Evolutionary conservation across 2,113 vertebrate genomes (phyloP).

Genomic region (Neolamprologus sp.): DNA sequence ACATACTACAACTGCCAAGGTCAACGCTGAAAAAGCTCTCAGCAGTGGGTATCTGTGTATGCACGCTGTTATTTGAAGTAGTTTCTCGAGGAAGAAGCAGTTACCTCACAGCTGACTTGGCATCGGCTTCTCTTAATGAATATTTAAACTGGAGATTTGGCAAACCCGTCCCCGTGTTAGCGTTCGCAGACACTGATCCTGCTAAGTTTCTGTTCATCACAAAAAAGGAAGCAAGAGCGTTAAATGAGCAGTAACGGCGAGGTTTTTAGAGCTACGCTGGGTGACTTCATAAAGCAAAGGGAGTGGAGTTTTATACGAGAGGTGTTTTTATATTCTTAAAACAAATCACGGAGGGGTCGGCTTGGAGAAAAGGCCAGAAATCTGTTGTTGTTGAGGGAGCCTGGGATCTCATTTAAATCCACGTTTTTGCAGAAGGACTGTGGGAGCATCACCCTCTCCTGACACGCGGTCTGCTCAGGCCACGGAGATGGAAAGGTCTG

Average conservation of each 20-base stretch:
- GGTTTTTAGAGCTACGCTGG: not conserved
- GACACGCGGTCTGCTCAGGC: not conserved
- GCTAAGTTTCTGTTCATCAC: not conserved
- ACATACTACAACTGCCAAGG: not conserved
- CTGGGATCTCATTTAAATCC: slow-evolving; percentile 3
- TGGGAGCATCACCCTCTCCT: not conserved
- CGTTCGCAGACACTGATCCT: not conserved
- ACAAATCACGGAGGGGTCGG: not conserved
- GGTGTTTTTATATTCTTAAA: not conserved
- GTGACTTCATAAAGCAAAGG: not conserved
- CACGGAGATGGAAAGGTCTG: not conserved
- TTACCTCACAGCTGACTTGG: slow-evolving; percentile 33
- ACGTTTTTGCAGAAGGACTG: not conserved
- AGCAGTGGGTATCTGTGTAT: not conserved
- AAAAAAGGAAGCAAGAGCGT: not conserved
- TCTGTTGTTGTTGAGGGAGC: not conserved
- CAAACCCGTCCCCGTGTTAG: not conserved
- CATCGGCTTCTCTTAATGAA: slow-evolving; percentile 16
- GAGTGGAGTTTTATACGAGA: not conserved
- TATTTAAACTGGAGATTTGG: slow-evolving; percentile 35
- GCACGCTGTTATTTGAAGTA: not conserved
- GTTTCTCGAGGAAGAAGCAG: not conserved
- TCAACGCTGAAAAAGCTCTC: not conserved
- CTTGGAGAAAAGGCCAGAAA: not conserved
- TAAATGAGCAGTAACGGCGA: not conserved